These are phyloP conservation scores for Centropristis striata DNA, from an alignment of 2,113 vertebrate species.

Conservation along the genomic window DNA sequence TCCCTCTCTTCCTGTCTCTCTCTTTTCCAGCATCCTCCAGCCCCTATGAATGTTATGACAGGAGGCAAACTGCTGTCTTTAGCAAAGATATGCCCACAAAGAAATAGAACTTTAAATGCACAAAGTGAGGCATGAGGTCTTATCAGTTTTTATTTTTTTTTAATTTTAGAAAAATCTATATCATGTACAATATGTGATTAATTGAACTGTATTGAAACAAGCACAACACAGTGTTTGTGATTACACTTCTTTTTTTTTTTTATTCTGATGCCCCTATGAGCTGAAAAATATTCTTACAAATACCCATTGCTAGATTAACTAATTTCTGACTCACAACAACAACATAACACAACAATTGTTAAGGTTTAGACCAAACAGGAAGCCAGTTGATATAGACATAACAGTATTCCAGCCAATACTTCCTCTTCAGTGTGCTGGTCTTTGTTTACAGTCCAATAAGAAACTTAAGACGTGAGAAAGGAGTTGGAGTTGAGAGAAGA, in stretches of 20 bases:
- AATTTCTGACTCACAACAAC: background rate
- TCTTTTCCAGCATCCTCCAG: slow-evolving; percentile 25
- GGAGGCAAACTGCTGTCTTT: slow-evolving; percentile 52
- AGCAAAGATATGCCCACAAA: slow-evolving; percentile 20
- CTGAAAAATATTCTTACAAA: background rate
- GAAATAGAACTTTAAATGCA: background rate
- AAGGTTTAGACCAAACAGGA: background rate
- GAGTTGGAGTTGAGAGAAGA: too few relatives aligned
- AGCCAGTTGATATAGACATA: too few relatives aligned
- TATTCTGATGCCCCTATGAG: too few relatives aligned
- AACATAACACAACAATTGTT: background rate
- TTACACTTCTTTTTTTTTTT: too few relatives aligned
- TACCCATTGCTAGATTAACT: background rate
- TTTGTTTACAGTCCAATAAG: too few relatives aligned
- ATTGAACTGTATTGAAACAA: background rate
- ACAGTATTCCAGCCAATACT: too few relatives aligned
- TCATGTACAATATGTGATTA: background rate
- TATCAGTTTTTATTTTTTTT: background rate
- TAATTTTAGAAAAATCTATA: background rate
- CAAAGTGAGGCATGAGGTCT: background rate
- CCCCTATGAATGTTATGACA: slow-evolving; percentile 54
- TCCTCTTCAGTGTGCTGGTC: too few relatives aligned
- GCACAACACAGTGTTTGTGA: background rate
- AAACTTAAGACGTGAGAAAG: too few relatives aligned
- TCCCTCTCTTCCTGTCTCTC: background rate